These are phyloP conservation scores for Rynchops niger DNA, from an alignment of 2,113 vertebrate genomes.

Conservation along the genomic window DNA sequence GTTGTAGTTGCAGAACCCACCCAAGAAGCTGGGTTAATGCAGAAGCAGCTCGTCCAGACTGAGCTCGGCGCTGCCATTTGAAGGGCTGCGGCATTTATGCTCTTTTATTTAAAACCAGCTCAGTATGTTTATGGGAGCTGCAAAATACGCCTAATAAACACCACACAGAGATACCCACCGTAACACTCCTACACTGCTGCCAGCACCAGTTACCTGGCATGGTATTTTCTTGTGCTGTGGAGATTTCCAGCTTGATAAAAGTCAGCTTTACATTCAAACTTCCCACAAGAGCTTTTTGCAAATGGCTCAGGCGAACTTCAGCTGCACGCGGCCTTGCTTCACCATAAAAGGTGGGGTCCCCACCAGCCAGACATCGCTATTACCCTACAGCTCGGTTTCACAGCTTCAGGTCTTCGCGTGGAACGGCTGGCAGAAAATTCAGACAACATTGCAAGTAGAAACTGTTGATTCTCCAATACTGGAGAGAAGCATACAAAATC, in stretches of 20 bases:
- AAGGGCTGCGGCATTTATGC: not conserved
- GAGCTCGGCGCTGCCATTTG: accelerated
- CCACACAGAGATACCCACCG: not conserved
- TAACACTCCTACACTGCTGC: not conserved
- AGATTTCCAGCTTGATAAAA: not conserved
- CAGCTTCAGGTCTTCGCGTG: not conserved
- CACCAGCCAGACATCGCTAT: not conserved
- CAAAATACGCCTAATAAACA: not conserved
- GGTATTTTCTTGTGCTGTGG: not conserved
- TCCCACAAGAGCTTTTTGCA: not conserved
- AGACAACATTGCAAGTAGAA: not conserved
- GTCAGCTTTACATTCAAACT: not conserved
- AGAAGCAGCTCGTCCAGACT: not conserved
- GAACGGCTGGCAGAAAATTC: not conserved
- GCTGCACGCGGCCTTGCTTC: not conserved
- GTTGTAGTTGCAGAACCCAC: not conserved
- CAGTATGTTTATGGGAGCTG: not conserved
- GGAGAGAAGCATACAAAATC: not conserved
- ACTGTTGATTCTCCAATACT: not conserved
- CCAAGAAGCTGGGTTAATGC: not conserved
- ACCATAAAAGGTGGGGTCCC: not conserved
- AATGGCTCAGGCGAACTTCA: not conserved
- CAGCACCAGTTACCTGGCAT: not conserved
- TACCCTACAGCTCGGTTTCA: not conserved
- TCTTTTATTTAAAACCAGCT: not conserved